Evolutionary conservation across 2,888 invertebrate genomes (phyloP).

Genomic region (Clunio marinus): DNA sequence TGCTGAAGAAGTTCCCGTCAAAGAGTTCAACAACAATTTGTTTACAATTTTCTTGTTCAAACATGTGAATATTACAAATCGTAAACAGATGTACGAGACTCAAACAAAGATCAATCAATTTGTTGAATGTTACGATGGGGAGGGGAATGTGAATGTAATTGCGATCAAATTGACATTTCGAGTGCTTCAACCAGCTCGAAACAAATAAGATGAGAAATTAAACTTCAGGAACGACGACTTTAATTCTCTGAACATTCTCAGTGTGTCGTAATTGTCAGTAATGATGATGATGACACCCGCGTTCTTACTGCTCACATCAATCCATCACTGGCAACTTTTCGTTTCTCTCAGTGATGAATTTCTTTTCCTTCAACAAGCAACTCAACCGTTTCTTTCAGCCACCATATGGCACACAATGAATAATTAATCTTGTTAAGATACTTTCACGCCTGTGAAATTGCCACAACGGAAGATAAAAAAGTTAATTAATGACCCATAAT

Average conservation of each 20-base stretch:
- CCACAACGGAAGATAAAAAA: background rate
- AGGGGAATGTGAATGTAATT: background rate
- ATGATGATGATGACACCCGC: background rate
- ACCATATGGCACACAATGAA: slow-evolving; percentile 19
- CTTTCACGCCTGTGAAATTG: slow-evolving; percentile 7
- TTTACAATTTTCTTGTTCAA: background rate
- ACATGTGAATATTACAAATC: slow-evolving; percentile 21
- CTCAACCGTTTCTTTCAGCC: background rate
- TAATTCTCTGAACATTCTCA: no score
- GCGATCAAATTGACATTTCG: background rate
- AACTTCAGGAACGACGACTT: background rate
- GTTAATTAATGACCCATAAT: slow-evolving; percentile 21
- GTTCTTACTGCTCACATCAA: background rate
- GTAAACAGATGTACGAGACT: slow-evolving; percentile 13
- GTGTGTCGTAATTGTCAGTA: no score
- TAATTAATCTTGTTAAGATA: slow-evolving; percentile 34
- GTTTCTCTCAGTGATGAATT: slow-evolving; percentile 15
- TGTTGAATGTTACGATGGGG: background rate
- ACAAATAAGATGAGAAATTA: background rate
- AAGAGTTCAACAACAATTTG: background rate
- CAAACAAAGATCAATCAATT: slow-evolving; percentile 25
- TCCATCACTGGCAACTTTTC: background rate
- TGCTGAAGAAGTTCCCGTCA: background rate
- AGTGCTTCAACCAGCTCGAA: background rate
- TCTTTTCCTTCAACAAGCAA: slow-evolving; percentile 7